Base-by-base conservation (phyloP, 1,140 invertebrate genomes). In the Pseudomyrmex sp. region DNA sequence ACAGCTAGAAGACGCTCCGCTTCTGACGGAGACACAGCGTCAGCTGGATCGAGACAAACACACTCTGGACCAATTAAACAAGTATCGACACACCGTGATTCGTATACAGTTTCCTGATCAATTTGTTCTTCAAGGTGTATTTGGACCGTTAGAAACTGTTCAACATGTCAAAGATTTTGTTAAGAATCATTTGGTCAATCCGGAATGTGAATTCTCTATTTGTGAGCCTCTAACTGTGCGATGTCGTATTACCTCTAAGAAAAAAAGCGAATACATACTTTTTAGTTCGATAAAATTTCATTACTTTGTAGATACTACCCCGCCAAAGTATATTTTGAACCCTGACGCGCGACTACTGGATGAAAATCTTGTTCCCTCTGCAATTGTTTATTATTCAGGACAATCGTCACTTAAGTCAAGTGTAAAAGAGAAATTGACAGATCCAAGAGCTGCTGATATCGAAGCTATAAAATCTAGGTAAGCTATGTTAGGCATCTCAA, bases 61-160 rank as follows among this genome's bases (percentile, higher is more conserved):
- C 62, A 95, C 95, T 86, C 85, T 96, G 63, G 93, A 95, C 18
- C 95, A 95, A 88, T 90, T 97, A 20, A 94, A 95, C 76, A 95
- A 95, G 82, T 98, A 98, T 92, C 96, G 96, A 85, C 95, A 96
- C 90, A 96, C 96, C 62, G 96, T 98, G 10, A 96, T 98, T 62
- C 94, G 97, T 66, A 95, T 98, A 87, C 96, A 97, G 90, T 98
- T 98, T 93, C 97, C 97, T 2, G 96, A 98, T 93, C 95, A 96
- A 69, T 95, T 96, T 63, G 97, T 98, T 46, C 93, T 98, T 3
- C 98, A 98, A 94, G 97, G 96, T 10, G 94, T 96, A 12, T 98
- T 98, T 90, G 94, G 94, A 86, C 96, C 97, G 5, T 93, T 94
- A 23, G 97, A 98, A 93, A 96, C 95, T 26, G 93, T 98, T 9